phyloP scores from a whole-genome alignment of 2,113 vertebrate genomes.

The Tragelaphus imberbis region DNA sequence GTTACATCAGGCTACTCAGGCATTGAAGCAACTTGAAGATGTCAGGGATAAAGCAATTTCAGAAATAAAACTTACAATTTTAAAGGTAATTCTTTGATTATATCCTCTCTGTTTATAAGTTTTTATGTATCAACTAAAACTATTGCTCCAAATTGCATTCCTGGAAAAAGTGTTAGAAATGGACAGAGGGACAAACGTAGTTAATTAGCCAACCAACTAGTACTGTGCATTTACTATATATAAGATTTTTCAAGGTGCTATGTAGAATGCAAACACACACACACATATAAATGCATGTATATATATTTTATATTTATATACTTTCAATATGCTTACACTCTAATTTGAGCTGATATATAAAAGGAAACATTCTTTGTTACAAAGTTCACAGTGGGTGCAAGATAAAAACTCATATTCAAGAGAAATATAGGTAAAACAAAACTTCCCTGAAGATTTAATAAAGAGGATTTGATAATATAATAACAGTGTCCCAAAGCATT shows the following conservation, averaged over 20 bases:
- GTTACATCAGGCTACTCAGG: constrained; percentile 53
- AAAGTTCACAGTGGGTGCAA: background rate
- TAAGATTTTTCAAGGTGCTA: background rate
- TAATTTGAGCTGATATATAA: background rate
- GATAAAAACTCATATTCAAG: background rate
- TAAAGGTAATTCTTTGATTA: constrained; percentile 66
- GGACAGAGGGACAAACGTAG: background rate
- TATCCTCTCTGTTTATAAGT: background rate
- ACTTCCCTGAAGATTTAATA: background rate
- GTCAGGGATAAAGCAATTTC: constrained; percentile 64
- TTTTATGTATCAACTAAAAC: background rate
- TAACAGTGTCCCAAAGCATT: background rate
- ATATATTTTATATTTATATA: background rate
- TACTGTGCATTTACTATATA: background rate
- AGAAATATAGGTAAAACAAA: background rate
- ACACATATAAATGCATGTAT: background rate
- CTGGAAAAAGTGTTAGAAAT: background rate
- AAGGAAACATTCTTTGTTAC: background rate
- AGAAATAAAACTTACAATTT: constrained; percentile 54
- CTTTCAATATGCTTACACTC: background rate
- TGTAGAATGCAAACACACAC: background rate
- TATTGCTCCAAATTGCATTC: background rate
- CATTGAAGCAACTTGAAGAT: constrained; percentile 50
- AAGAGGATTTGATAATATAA: background rate
- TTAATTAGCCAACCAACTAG: background rate